A percentile compares a stretch with the other conserved stretches of the same genome.
phyloP scores from a whole-genome alignment of 2,797 vertebrate genomes.

The Streptopelia turtur region DNA sequence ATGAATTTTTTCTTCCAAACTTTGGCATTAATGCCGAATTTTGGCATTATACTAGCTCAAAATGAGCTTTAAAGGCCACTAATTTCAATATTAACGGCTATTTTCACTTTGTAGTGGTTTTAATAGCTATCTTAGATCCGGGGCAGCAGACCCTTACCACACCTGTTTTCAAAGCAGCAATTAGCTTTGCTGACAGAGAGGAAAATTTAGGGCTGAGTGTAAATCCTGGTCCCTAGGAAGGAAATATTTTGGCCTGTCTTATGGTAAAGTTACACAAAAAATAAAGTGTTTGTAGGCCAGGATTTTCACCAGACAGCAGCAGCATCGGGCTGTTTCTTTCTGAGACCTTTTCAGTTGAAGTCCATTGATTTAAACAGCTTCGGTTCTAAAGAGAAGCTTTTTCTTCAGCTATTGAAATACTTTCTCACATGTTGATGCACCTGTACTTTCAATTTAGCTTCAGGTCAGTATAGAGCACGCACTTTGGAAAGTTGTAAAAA shows the following conservation, averaged over 20 bases:
- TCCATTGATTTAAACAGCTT: neutral
- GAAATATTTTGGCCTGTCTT: neutral
- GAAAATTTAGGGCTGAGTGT: neutral
- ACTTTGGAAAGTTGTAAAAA: neutral
- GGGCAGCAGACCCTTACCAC: neutral
- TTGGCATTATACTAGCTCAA: neutral
- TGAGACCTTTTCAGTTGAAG: neutral
- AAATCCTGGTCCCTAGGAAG: neutral
- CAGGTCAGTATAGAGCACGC: neutral
- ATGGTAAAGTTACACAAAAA: neutral
- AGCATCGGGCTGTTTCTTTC: neutral
- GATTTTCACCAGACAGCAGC: neutral
- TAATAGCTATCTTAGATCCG: neutral
- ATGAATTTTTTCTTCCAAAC: neutral
- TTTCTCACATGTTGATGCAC: neutral
- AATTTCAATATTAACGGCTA: neutral
- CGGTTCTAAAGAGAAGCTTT: neutral
- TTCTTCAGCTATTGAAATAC: neutral
- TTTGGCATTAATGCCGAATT: neutral
- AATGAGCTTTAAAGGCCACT: neutral
- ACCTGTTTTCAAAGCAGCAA: neutral
- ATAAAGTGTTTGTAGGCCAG: neutral
- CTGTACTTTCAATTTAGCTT: constrained; percentile 2
- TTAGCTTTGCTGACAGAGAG: neutral
- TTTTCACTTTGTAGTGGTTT: neutral